Conservation (phyloP, 2,888 invertebrate genomes). For the Chirona hameri region DNA sequence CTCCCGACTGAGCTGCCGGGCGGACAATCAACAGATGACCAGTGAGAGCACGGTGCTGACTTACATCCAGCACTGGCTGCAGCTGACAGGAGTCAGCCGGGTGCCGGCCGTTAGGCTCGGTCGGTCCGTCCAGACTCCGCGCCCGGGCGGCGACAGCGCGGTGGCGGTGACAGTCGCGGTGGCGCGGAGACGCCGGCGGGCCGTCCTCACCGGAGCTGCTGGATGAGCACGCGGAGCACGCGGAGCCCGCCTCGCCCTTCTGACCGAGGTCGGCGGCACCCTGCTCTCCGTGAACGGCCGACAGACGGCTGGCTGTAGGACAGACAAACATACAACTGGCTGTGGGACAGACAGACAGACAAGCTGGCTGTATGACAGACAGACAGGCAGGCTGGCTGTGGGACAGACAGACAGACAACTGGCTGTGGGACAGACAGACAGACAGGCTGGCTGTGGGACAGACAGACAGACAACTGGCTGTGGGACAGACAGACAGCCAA, state of each 20-base stretch:
- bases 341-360: too few relatives aligned
- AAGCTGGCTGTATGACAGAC: too few relatives aligned
- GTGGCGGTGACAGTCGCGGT: conserved; percentile 39
- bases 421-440: too few relatives aligned
- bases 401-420: too few relatives aligned
- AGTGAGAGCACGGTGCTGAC: conserved; percentile 28
- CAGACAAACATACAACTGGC: too few relatives aligned
- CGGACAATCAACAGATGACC: too few relatives aligned
- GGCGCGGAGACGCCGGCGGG: conserved; percentile 40
- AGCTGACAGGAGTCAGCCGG: neutral
- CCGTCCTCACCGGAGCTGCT: conserved; percentile 55
- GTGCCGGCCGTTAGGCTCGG: conserved; percentile 31
- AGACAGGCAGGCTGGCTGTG: too few relatives aligned
- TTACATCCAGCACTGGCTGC: neutral
- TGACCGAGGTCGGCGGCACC: conserved; percentile 52
- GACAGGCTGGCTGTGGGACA: too few relatives aligned
- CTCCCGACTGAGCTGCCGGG: too few relatives aligned
- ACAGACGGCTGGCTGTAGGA: conserved; percentile 4
- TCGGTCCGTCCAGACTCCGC: conserved; percentile 34
- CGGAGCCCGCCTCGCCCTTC: conserved; percentile 47
- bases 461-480: too few relatives aligned
- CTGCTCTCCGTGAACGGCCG: conserved; percentile 34
- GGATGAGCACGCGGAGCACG: conserved; percentile 46
- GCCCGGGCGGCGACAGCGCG: conserved; percentile 36
- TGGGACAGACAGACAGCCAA: too few relatives aligned